These are phyloP conservation scores for Bradypodion pumilum DNA, from an alignment of 2,797 vertebrate genomes.

Conservation along the genomic window DNA sequence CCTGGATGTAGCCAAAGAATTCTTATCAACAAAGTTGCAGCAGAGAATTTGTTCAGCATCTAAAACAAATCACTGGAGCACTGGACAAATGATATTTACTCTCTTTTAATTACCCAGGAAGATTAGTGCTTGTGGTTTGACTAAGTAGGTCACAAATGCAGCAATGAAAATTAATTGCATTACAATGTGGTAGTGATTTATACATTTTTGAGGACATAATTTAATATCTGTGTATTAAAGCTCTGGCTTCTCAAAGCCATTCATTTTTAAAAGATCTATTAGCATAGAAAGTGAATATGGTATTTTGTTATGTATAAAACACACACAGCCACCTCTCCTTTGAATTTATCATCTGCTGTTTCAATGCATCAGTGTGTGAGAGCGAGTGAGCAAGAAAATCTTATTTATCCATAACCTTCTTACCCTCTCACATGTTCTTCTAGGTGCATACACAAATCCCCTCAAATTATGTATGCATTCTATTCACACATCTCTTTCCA, in stretches of 20 bases:
- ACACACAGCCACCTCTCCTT: constrained; percentile 35
- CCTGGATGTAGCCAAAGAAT: constrained; percentile 47
- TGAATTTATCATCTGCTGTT: constrained; percentile 36
- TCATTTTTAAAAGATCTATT: constrained; percentile 56
- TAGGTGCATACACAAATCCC: background rate
- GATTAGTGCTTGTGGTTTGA: constrained; percentile 69
- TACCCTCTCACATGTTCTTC: too few relatives aligned
- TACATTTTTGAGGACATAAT: constrained; percentile 60
- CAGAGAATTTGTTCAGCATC: constrained; percentile 61
- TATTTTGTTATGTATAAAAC: constrained; percentile 41
- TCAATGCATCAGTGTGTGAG: constrained; percentile 8
- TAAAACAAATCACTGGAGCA: constrained; percentile 62
- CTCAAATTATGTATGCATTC: background rate
- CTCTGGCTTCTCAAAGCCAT: constrained; percentile 58
- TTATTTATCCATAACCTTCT: too few relatives aligned
- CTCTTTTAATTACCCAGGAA: constrained; percentile 72
- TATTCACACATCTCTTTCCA: background rate
- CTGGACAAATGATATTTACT: constrained; percentile 75
- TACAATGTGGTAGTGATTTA: constrained; percentile 54
- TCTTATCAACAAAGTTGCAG: constrained; percentile 62
- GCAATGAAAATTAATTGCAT: constrained; percentile 68
- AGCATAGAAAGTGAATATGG: constrained; percentile 43
- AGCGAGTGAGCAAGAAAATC: background rate
- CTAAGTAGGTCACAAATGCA: constrained; percentile 70
- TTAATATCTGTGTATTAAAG: constrained; percentile 55